Conservation (phyloP, 1,140 invertebrate species). For the Drosophila dunni region DNA sequence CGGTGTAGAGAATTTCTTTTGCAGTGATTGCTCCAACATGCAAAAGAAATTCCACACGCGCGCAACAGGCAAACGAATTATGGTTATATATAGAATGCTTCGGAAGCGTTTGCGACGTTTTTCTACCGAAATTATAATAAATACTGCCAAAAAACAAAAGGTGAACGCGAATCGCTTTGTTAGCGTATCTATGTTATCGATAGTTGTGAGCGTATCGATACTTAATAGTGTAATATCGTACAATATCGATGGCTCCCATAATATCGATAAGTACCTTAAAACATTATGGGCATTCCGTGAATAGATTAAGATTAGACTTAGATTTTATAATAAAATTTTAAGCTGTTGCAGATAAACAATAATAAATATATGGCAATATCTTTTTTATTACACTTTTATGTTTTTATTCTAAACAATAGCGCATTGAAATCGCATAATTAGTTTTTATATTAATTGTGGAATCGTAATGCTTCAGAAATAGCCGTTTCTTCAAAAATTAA, state of each 20-base stretch:
- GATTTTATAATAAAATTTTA: too few species aligned
- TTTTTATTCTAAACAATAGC: too few species aligned
- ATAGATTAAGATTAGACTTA: too few species aligned
- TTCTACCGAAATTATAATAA: constrained; percentile 60
- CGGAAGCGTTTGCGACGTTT: constrained; percentile 35
- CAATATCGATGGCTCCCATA: neutral
- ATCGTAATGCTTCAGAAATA: too few species aligned
- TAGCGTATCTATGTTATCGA: constrained; percentile 33
- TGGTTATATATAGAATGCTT: constrained; percentile 38
- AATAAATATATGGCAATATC: too few species aligned
- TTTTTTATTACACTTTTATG: too few species aligned
- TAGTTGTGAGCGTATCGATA: neutral
- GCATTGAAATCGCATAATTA: too few species aligned
- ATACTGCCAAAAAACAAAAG: constrained; percentile 52
- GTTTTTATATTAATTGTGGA: too few species aligned
- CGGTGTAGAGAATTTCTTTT: constrained; percentile 68
- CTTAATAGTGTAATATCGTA: neutral
- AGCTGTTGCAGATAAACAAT: too few species aligned
- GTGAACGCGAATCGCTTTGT: constrained; percentile 42
- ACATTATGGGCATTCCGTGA: too few species aligned
- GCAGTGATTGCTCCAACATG: constrained; percentile 58
- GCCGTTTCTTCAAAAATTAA: too few species aligned
- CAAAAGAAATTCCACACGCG: constrained; percentile 72
- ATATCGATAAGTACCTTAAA: neutral
- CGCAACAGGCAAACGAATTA: constrained; percentile 60